These are phyloP conservation scores for Zoanthus gigantus DNA, from an alignment of 92 coral and sea anemone species.

Conservation along the genomic window DNA sequence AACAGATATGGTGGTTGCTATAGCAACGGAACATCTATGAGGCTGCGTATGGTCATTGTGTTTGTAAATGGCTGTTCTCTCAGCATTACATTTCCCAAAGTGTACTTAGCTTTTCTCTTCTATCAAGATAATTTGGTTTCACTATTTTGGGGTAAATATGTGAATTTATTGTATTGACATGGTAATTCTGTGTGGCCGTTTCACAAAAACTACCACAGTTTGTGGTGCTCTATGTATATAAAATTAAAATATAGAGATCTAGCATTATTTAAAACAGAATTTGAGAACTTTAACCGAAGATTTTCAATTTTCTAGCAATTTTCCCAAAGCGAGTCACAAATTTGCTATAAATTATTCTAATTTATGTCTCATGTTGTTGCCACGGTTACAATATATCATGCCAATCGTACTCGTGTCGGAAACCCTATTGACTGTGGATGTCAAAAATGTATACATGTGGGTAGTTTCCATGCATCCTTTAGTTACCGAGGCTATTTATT, in stretches of 20 bases:
- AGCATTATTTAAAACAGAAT: constrained; percentile 2
- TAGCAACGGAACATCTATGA: neutral
- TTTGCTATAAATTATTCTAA: constrained; percentile 31
- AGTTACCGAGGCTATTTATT: constrained; percentile 33
- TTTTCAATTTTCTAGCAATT: constrained; percentile 35
- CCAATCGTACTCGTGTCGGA: constrained; percentile 30
- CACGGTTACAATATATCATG: constrained; percentile 16
- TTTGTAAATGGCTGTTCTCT: constrained; percentile 31
- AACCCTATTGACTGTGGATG: constrained; percentile 29
- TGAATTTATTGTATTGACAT: neutral
- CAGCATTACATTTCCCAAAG: constrained; percentile 20
- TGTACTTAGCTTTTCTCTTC: constrained; percentile 17
- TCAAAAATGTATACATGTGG: constrained; percentile 43
- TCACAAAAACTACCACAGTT: constrained; percentile 28
- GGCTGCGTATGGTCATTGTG: neutral
- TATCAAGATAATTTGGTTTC: constrained; percentile 27
- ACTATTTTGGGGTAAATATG: constrained; percentile 10
- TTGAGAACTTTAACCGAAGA: constrained; percentile 14
- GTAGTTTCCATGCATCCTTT: constrained; percentile 26
- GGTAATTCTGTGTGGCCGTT: constrained; percentile 30
- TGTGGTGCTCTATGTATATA: constrained; percentile 5
- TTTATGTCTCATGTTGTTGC: constrained; percentile 33
- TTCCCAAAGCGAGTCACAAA: constrained; percentile 23
- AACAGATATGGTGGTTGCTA: too few relatives aligned
- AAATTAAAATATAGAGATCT: constrained; percentile 15